phyloP scores from a whole-genome alignment of 2,888 invertebrate genomes.

The Spodoptera littoralis region DNA sequence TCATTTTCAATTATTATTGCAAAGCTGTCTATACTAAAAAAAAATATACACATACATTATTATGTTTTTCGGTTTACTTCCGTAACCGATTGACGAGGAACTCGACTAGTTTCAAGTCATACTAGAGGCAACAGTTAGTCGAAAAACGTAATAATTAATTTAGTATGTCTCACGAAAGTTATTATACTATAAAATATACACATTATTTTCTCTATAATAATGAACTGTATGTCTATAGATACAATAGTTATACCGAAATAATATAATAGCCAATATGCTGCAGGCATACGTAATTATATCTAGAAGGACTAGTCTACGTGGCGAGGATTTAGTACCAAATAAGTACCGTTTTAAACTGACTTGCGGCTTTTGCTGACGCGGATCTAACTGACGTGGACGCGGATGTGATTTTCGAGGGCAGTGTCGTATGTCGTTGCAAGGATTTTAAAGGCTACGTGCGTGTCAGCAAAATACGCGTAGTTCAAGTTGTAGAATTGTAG shows the following conservation, averaged over 20 bases:
- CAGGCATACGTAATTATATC: conserved; percentile 43
- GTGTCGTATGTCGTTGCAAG: no score
- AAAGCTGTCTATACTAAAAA: conserved; percentile 31
- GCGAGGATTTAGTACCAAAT: conserved; percentile 49
- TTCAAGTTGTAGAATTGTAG: conserved; percentile 17
- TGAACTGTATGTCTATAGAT: conserved; percentile 36
- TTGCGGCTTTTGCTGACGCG: background rate
- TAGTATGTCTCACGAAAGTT: no score
- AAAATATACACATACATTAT: conserved; percentile 19
- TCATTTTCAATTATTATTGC: conserved; percentile 29
- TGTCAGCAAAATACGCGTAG: conserved; percentile 15
- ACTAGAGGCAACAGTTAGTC: no score
- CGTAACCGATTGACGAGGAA: no score
- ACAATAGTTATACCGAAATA: conserved; percentile 44
- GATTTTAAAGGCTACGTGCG: background rate
- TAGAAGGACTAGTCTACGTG: conserved; percentile 56
- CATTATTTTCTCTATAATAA: conserved; percentile 40
- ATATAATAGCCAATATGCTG: conserved; percentile 46
- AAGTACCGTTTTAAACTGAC: conserved; percentile 44
- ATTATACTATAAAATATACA: conserved; percentile 8
- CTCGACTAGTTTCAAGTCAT: no score
- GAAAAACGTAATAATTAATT: no score
- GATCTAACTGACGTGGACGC: background rate
- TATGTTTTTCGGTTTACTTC: no score
- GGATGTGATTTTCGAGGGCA: no score